A percentile compares a stretch with the other conserved stretches of the same genome.
These are phyloP conservation scores for Hippopotamyrus pictus DNA, from an alignment of 2,797 vertebrate species.

Conservation along the genomic window DNA sequence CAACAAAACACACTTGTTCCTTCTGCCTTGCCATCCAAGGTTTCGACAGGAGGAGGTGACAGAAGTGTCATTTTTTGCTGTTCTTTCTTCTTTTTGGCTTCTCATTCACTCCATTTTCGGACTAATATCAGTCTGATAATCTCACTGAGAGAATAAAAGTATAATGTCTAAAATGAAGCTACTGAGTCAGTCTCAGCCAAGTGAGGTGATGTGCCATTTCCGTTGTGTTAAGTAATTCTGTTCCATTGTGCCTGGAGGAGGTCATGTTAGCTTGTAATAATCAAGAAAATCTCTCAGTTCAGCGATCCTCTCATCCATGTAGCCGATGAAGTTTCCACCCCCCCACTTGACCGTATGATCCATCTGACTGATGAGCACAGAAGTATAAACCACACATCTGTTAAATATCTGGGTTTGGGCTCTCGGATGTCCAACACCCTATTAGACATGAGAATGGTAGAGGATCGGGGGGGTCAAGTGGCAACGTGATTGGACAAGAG, in stretches of 20 bases:
- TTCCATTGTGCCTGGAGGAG: not conserved
- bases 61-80: not conserved
- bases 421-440: conserved; percentile 33
- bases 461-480: not conserved
- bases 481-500: not conserved
- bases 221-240: not conserved
- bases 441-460: conserved; percentile 30
- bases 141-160: not conserved
- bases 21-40: conserved; percentile 33
- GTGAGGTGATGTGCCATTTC: not conserved
- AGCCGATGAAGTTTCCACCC: conserved; percentile 59
- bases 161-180: not conserved
- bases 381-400: conserved; percentile 44
- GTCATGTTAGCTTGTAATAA: not conserved
- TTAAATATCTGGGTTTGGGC: conserved; percentile 31
- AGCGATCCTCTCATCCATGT: not conserved
- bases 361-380: conserved; percentile 48
- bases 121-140: not conserved
- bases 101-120: conserved; percentile 5
- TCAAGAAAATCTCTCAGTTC: not conserved
- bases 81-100: not conserved
- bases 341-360: conserved; percentile 56
- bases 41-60: conserved; percentile 30
- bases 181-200: not conserved
- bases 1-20: conserved; percentile 38